These are phyloP conservation scores for Amblyopsis hoosieri DNA, from an alignment of 2,797 vertebrate genomes.

Conservation along the genomic window DNA sequence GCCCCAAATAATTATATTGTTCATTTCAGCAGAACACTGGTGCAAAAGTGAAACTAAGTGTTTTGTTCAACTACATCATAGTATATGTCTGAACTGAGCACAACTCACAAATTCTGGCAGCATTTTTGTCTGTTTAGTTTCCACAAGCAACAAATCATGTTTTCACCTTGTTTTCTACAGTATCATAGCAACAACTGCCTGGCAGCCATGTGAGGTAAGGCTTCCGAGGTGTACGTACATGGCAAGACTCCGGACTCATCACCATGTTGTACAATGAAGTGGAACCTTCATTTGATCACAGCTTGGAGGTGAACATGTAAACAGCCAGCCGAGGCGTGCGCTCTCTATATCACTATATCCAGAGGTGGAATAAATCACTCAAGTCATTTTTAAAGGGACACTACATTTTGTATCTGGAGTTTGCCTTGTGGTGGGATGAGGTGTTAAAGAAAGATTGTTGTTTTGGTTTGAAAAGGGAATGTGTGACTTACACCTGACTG, in stretches of 20 bases:
- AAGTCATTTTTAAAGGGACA: no score
- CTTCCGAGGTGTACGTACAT: slow-evolving; percentile 54
- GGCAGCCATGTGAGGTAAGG: slow-evolving; percentile 61
- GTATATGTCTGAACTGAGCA: slow-evolving; percentile 42
- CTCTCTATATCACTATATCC: background rate
- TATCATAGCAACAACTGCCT: slow-evolving; percentile 75
- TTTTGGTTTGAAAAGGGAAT: no score
- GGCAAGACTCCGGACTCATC: slow-evolving; percentile 69
- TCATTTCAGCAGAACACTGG: no score
- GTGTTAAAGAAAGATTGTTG: no score
- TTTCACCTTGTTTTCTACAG: slow-evolving; percentile 62
- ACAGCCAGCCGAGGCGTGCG: slow-evolving; percentile 6
- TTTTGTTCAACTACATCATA: no score
- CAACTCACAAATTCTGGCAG: slow-evolving; percentile 52
- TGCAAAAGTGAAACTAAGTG: no score
- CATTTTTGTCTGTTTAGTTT: slow-evolving; percentile 60
- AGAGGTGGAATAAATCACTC: no score
- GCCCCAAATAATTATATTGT: no score
- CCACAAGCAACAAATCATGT: slow-evolving; percentile 55
- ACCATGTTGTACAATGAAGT: slow-evolving; percentile 47
- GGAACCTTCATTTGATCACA: slow-evolving; percentile 58
- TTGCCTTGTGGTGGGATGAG: no score
- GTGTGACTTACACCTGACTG: no score
- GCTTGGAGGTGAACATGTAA: slow-evolving; percentile 23
- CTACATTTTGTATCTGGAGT: no score